Evolutionary conservation across 1,140 invertebrate species (phyloP), one percentile per base, ranked within the genome.

Genomic region (Aphis gossypii): DNA sequence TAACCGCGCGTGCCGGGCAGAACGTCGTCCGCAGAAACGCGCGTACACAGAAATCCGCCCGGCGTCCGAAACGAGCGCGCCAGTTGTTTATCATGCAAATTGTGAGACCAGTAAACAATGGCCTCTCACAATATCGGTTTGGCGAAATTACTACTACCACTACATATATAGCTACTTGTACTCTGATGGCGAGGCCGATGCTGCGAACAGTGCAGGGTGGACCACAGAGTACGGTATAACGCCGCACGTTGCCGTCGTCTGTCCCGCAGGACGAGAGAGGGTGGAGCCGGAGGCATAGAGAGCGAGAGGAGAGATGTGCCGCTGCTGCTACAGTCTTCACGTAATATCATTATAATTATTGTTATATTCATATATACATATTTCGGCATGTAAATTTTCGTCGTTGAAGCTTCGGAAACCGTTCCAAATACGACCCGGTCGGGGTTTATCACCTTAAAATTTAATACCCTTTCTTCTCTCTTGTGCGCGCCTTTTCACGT

Each of bases 371-470:
- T 87, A n/a, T 87, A n/a, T 46, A 87, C 30, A 91, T 54, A 92
- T 92, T 92, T 51, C 7, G 46, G 91, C 46, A 92, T 92, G 91
- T 92, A 92, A 83, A 92, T 92, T 92, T 92, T 82, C 38, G 56
- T 35, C 68, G 56, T 21, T 51, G 60, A 35, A 68, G 90, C 44
- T 82, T 83, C 76, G 76, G 91, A 92, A 92, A 92, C 68, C 76
- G 60, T 83, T 92, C 11, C 76, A 46, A 92, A 92, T 51, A 92
- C 51, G 83, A 82, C 91, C 46, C 68, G 21, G 20, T 35, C 76
- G 90, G 35, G 91, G 68, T 92, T 82, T 82, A 92, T 92, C 91
- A 92, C 91, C 91, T 92, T 92, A 92, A 83, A 92, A 92, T 92
- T 25, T 83, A 92, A 82, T 92, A 92, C 46, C 91, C 76, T 83